Base-by-base conservation (phyloP, 2,797 vertebrate species). In the Mionectes olivaceus region DNA sequence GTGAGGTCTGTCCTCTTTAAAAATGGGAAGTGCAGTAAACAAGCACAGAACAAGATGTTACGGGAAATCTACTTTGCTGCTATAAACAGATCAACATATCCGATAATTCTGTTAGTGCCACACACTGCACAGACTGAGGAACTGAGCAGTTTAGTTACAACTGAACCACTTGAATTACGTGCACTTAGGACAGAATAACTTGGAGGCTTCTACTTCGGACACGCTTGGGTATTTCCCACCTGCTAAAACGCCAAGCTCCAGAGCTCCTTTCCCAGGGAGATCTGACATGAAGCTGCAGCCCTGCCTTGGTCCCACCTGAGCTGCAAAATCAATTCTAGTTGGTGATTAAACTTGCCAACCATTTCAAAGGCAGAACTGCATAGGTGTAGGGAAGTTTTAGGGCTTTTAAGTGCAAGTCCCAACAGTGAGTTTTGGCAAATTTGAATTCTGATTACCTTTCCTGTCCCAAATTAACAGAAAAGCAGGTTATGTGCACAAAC, bases 391-490 rank as follows among this genome's bases (percentile, higher is more conserved):
- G 83, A 95, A 97, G 81, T 97, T 95, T 92, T 70, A 90, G 87
- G 81, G 89, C 94, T 95, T 96, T 97, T 90, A 97, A 97, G 76
- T 47, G 67, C 88, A 95, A 97, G 86, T 97, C 94, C 93, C 97
- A 96, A 56, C 65, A 95, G 97, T 76, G 85, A 96, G 33, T 95
- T 98, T 96, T 44, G 41, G 86, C 41, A 93, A 95, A 97, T 96
- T 97, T 97, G 93, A 96, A 97, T 98, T 96, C 96, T 87, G 94
- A 97, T 98, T 97, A 97, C 94, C 83, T 96, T 96, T 97, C 82
- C 90, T 32, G 32, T 93, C 57, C 88, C 83, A 92, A 97, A 95
- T 97, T 97, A 96, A 75, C 46, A 87, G 88, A 89, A 96, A 98
- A 97, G 93, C 94, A 97, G 97, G 97, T 97, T 97, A 97, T 91